phyloP scores from a whole-genome alignment of 2,113 vertebrate genomes.

The Todiramphus chloris region DNA sequence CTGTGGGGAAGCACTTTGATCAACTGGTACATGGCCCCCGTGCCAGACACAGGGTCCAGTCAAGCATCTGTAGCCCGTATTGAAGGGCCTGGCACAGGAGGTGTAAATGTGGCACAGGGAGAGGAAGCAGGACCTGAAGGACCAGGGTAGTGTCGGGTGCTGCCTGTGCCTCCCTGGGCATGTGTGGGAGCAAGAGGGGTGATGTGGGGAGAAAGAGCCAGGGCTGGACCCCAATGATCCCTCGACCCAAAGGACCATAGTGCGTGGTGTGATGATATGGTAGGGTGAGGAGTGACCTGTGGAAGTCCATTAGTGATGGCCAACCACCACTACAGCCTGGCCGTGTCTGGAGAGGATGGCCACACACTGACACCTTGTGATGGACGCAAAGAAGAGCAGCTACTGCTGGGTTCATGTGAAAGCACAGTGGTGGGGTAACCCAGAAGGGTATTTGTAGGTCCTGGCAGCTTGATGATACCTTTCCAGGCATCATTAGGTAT shows the following conservation, averaged over 20 bases:
- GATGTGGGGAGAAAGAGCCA: background rate
- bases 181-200: background rate
- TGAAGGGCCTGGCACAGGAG: background rate
- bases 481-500: background rate
- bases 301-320: background rate
- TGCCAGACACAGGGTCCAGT: background rate
- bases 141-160: background rate
- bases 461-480: background rate
- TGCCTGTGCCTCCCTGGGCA: background rate
- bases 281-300: background rate
- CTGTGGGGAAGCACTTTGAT: background rate
- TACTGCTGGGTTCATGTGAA: background rate
- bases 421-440: background rate
- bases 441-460: background rate
- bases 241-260: background rate
- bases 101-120: fast-evolving
- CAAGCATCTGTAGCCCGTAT: background rate
- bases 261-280: background rate
- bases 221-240: background rate
- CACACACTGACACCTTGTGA: conserved; percentile 61
- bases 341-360: background rate
- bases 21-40: background rate
- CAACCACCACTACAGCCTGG: background rate
- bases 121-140: background rate
- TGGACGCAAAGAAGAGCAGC: background rate